Conservation (phyloP, 2,797 vertebrate genomes). For the Macropus fuliginosus region DNA sequence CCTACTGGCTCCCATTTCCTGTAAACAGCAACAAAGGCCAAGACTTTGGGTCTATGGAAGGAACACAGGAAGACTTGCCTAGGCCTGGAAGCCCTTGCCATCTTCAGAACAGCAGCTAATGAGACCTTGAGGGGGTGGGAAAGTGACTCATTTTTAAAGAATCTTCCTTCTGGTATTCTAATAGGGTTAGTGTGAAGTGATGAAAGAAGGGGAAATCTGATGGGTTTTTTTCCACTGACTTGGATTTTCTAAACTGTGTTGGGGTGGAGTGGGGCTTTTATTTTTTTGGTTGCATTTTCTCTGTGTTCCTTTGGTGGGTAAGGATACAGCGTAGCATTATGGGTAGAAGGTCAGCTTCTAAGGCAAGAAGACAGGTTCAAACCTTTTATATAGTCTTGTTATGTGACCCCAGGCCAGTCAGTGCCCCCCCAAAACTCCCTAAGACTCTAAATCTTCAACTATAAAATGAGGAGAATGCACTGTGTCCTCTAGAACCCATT, state of each 20-base stretch:
- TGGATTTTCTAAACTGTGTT: background rate
- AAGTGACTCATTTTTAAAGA: background rate
- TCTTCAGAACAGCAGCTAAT: background rate
- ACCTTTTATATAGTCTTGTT: background rate
- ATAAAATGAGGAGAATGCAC: background rate
- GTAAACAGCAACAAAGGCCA: background rate
- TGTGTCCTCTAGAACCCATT: background rate
- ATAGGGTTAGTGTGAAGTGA: background rate
- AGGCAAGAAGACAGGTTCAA: background rate
- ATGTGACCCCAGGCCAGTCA: background rate
- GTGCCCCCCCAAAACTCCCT: background rate
- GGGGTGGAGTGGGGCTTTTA: background rate
- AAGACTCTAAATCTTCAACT: background rate
- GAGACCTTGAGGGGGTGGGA: background rate
- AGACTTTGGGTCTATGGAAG: constrained; percentile 29
- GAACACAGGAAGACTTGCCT: constrained; percentile 33
- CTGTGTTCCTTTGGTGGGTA: background rate
- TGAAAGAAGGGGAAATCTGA: background rate
- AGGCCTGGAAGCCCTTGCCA: constrained; percentile 33
- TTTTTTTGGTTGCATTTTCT: background rate
- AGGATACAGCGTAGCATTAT: background rate
- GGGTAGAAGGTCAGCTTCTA: background rate
- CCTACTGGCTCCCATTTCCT: constrained; percentile 48
- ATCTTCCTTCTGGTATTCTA: constrained; percentile 6
- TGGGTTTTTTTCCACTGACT: constrained; percentile 3